Base-by-base conservation (phyloP, 2,888 invertebrate genomes). In the Latrodectus hesperus region DNA sequence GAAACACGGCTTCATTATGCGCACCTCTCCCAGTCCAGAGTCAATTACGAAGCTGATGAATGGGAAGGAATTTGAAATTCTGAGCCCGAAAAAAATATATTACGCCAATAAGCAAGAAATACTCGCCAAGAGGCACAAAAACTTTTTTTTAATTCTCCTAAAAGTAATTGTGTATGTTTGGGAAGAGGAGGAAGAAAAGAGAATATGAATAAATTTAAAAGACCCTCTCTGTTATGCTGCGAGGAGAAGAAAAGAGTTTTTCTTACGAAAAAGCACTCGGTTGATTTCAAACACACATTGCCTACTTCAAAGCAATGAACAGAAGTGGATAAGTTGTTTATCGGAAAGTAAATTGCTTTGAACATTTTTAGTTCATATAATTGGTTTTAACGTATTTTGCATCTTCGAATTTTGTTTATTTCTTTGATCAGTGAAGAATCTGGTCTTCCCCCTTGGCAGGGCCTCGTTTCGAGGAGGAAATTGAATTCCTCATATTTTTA, bases 291-390 rank as follows among this genome's bases (percentile, higher is more conserved):
- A 60, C 60, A n/a, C 26, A 51, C 67, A 55, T 70, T 38, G 55
- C 68, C 71, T 52, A 70, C 38, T 65, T 55, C 38, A 78, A 11
- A n/a, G 60, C n/a, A 72, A 49, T 22, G 22, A 22, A 52, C 16
- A 26, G n/a, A 72, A 38, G 26, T 53, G 67, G 17, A 26, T 60
- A 60, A 60, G 71, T 71, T 22, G 71, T 83, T 83, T 83, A 76
- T 76, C 70, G 70, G 64, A 65, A 83, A 70, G 68, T 72, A 76
- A 83, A 76, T 77, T 83, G 83, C 83, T 83, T 71, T 38, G n/a
- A 76, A 64, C 76, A 76, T 60, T 83, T 70, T 76, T 49, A 71
- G 60, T 52, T 64, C 70, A 22, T 70, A 49, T 70, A 83, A 83
- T 73, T 73, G 53, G 53, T n/a, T 73, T 73, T 49, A 22, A 53